These are phyloP conservation scores for Dicyrtomina minuta DNA, from an alignment of 2,888 invertebrate species.

Conservation along the genomic window DNA sequence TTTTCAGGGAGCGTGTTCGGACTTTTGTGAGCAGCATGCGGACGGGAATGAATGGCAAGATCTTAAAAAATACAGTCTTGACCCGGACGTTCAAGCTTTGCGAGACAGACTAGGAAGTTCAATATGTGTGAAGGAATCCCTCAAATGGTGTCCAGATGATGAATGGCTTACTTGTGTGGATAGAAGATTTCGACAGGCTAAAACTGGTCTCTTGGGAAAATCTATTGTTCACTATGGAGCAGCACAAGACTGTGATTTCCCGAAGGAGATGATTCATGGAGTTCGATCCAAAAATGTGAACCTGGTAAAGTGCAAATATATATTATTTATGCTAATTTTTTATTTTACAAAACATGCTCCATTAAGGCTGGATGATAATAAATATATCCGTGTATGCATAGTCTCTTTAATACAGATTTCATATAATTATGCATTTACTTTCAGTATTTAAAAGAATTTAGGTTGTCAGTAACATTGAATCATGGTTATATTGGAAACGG, in stretches of 20 bases:
- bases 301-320: slow-evolving; percentile 21
- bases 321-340: too few species aligned
- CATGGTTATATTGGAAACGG: too few species aligned
- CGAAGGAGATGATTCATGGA: slow-evolving; percentile 46
- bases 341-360: too few species aligned
- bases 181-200: slow-evolving; percentile 44
- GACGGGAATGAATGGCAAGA: slow-evolving; percentile 47
- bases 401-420: too few species aligned
- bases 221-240: slow-evolving; percentile 49
- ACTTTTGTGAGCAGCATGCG: slow-evolving; percentile 42
- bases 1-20: slow-evolving; percentile 31
- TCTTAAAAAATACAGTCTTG: slow-evolving; percentile 32
- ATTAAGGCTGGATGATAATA: too few species aligned
- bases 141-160: slow-evolving; percentile 49
- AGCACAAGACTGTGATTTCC: slow-evolving; percentile 50
- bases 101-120: slow-evolving; percentile 44
- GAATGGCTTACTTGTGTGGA: slow-evolving; percentile 45
- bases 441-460: too few species aligned
- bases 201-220: slow-evolving; percentile 42
- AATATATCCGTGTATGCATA: too few species aligned
- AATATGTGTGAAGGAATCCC: slow-evolving; percentile 31
- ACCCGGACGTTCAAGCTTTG: slow-evolving; percentile 40
- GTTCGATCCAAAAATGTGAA: slow-evolving; percentile 38
- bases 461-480: too few species aligned
- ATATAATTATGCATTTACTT: too few species aligned